Conservation (phyloP, 2,113 vertebrate species). For the Atherinomorus stipes region DNA sequence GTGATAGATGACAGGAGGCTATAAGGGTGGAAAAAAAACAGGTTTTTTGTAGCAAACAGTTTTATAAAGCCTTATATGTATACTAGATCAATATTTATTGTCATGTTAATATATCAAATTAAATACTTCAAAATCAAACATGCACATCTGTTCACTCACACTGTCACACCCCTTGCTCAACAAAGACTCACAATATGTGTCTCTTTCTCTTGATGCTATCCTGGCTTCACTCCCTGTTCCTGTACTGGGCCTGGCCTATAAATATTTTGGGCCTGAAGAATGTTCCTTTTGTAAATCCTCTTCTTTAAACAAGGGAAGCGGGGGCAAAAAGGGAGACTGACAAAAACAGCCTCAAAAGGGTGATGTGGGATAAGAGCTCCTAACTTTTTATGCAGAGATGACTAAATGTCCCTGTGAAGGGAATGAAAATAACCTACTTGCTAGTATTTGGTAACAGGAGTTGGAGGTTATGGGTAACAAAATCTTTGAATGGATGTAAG, state of each 20-base stretch:
- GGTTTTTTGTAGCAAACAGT: not conserved
- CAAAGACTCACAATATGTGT: constrained; percentile 50
- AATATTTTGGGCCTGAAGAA: constrained; percentile 78
- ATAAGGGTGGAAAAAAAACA: not conserved
- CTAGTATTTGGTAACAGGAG: constrained; percentile 26
- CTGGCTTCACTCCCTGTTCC: constrained; percentile 68
- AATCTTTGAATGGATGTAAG: constrained; percentile 8
- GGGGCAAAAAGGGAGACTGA: constrained; percentile 48
- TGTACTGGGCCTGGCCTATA: constrained; percentile 60
- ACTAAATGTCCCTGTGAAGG: constrained; percentile 55
- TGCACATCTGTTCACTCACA: constrained; percentile 28
- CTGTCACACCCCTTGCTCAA: constrained; percentile 45
- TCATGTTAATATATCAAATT: constrained; percentile 13
- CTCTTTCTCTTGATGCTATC: constrained; percentile 57
- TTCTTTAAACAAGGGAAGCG: constrained; percentile 65
- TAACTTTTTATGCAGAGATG: constrained; percentile 40
- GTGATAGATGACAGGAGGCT: constrained; percentile 97
- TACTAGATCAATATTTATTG: not conserved
- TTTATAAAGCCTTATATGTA: not conserved
- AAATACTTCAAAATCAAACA: constrained; percentile 27
- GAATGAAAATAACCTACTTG: constrained; percentile 21
- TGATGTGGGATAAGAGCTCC: constrained; percentile 34
- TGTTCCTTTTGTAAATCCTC: constrained; percentile 74
- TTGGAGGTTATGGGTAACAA: not conserved
- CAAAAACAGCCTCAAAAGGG: constrained; percentile 20